Conservation (phyloP, 2,888 invertebrate genomes). For the Corythucha ciliata region DNA sequence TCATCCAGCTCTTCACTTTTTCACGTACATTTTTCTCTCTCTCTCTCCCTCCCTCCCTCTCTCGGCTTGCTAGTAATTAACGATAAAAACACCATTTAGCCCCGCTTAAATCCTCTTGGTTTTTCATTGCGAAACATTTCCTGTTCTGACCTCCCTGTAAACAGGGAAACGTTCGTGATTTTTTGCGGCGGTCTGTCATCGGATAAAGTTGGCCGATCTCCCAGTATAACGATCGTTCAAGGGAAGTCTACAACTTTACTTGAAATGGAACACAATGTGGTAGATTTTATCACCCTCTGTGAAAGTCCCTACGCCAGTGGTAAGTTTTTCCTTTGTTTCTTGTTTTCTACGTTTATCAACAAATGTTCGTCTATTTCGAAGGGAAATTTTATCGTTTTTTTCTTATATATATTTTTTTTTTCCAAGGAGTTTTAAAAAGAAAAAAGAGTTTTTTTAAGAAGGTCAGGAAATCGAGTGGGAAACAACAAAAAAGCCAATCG, state of each 20-base stretch:
- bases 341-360: neutral
- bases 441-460: too few relatives aligned
- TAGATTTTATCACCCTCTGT: slow-evolving; percentile 93
- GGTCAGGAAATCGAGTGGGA: too few relatives aligned
- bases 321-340: slow-evolving; percentile 42
- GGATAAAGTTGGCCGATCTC: slow-evolving; percentile 80
- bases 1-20: neutral
- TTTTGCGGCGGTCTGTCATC: slow-evolving; percentile 93
- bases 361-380: neutral
- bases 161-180: slow-evolving; percentile 86
- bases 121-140: neutral
- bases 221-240: slow-evolving; percentile 91
- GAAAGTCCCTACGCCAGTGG: slow-evolving; percentile 90
- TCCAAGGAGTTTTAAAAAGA: neutral
- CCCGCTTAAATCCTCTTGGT: neutral
- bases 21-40: neutral
- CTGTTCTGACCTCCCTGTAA: slow-evolving; percentile 35
- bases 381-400: neutral
- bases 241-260: slow-evolving; percentile 94
- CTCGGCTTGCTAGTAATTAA: too few relatives aligned
- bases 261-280: slow-evolving; percentile 98
- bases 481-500: too few relatives aligned
- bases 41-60: slow-evolving; percentile 1
- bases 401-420: neutral
- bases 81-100: slow-evolving; percentile 1